Conservation (phyloP, 2,797 vertebrate species). For the Capromys pilorides region DNA sequence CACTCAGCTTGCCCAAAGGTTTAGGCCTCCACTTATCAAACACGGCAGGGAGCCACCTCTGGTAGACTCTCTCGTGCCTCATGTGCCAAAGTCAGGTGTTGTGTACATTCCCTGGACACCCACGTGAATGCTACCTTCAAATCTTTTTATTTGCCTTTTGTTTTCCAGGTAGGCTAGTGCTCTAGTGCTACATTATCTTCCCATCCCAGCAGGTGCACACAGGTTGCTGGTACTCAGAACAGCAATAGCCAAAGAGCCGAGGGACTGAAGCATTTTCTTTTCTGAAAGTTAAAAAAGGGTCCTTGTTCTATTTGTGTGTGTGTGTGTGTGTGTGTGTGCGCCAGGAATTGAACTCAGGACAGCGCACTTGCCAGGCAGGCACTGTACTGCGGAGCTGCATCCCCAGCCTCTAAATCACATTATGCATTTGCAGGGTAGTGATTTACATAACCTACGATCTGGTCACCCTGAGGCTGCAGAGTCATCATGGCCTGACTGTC, state of each 20-base stretch:
- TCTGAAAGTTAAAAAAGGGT: neutral
- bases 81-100: neutral
- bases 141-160: neutral
- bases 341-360: no score
- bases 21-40: neutral
- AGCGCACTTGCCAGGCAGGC: no score
- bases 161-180: neutral
- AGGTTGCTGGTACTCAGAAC: neutral
- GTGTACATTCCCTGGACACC: neutral
- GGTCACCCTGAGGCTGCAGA: neutral
- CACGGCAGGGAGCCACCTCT: neutral
- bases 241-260: neutral
- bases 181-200: neutral
- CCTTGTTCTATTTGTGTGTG: neutral
- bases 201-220: neutral
- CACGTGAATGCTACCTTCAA: neutral
- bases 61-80: no score
- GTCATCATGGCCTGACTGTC: rapidly evolving
- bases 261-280: conserved; percentile 6
- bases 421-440: neutral
- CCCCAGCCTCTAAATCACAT: neutral
- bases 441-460: neutral
- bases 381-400: no score
- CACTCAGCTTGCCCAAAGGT: neutral
- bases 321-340: no score